Conservation (phyloP, 2,888 invertebrate genomes). For the Argyra leucocephala region DNA sequence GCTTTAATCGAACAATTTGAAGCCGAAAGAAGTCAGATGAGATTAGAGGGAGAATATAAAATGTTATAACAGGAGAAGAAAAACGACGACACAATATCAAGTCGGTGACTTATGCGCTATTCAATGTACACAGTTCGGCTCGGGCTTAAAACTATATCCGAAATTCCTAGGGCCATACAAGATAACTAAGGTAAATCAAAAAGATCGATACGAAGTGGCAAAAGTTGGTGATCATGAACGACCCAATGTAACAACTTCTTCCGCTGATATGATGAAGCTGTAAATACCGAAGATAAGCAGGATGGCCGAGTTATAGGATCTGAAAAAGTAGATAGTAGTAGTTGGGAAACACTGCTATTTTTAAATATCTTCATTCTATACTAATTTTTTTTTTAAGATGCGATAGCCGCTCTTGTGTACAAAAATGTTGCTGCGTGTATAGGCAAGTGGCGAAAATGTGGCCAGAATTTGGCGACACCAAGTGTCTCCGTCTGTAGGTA, state of each 20-base stretch:
- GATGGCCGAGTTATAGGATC: too few relatives aligned
- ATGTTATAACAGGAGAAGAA: conserved; percentile 14
- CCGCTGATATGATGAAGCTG: not conserved
- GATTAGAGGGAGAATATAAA: conserved; percentile 15
- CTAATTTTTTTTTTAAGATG: too few relatives aligned
- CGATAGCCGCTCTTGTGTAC: too few relatives aligned
- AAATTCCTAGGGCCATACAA: conserved; percentile 13
- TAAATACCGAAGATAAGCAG: not conserved
- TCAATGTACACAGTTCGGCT: not conserved
- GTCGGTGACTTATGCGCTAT: too few relatives aligned
- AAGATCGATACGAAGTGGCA: conserved; percentile 8
- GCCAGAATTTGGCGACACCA: too few relatives aligned
- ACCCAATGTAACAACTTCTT: not conserved
- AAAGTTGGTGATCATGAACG: not conserved
- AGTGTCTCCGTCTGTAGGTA: too few relatives aligned
- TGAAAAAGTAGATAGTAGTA: too few relatives aligned
- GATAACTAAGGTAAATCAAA: not conserved
- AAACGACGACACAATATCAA: conserved; percentile 5
- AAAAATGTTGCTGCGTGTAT: too few relatives aligned
- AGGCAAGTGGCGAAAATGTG: too few relatives aligned
- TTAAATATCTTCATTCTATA: too few relatives aligned
- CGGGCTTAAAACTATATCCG: not conserved
- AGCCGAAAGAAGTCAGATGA: conserved; percentile 8
- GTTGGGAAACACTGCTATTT: too few relatives aligned
- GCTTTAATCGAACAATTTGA: not conserved